These are phyloP conservation scores for Podarcis muralis DNA, from an alignment of 2,113 vertebrate species.

Conservation along the genomic window DNA sequence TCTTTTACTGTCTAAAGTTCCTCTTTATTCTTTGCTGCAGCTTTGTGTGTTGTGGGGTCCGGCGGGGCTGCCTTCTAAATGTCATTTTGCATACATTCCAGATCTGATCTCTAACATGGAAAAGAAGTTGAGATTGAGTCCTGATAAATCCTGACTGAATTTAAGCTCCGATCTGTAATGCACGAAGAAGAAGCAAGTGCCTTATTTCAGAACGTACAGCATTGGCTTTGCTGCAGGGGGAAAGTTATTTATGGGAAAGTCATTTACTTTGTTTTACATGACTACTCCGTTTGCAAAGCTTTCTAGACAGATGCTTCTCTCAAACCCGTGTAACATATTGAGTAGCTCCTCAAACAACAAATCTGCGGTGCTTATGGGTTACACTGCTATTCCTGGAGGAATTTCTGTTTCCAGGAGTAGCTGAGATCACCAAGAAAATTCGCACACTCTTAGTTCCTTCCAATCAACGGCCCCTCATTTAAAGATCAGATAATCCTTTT, in stretches of 20 bases:
- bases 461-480: constrained; percentile 84
- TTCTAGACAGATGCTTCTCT: constrained; percentile 50
- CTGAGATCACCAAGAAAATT: constrained; percentile 88
- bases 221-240: not conserved
- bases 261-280: constrained; percentile 43
- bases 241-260: not conserved
- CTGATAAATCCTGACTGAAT: not conserved
- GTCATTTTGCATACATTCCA: not conserved
- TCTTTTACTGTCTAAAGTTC: not conserved
- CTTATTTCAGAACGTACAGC: not conserved
- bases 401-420: constrained; percentile 76
- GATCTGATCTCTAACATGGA: no score
- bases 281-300: constrained; percentile 55
- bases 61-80: not conserved
- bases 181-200: not conserved
- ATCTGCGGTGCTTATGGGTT: constrained; percentile 65
- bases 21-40: not conserved
- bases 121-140: not conserved
- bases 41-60: not conserved
- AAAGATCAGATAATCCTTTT: constrained; percentile 87
- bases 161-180: not conserved
- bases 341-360: constrained; percentile 59
- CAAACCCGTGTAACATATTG: constrained; percentile 60
- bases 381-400: constrained; percentile 62
- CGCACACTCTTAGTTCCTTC: constrained; percentile 80